These are phyloP conservation scores for Lycocorax pyrrhopterus DNA, from an alignment of 2,113 vertebrate genomes.

Conservation along the genomic window DNA sequence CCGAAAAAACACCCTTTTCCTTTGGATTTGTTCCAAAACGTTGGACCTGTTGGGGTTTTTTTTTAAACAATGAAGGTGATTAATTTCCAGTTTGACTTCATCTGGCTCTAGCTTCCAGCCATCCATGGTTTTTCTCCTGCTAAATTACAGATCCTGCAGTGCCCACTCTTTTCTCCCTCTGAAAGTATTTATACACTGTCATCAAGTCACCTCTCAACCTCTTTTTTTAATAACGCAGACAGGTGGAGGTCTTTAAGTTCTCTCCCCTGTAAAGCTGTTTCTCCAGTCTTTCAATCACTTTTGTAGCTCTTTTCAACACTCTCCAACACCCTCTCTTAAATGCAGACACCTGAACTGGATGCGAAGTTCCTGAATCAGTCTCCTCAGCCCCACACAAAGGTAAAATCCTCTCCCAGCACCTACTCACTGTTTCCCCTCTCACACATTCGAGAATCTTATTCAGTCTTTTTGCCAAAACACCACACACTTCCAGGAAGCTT, in stretches of 20 bases:
- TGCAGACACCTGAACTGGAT: not conserved
- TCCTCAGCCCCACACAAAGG: not conserved
- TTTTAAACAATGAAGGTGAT: not conserved
- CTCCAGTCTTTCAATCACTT: slow-evolving; percentile 27
- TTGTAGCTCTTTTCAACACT: slow-evolving; percentile 34
- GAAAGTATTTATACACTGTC: slow-evolving; percentile 31
- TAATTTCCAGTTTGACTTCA: slow-evolving; percentile 3
- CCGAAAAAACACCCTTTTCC: not conserved
- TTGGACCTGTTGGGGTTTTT: not conserved
- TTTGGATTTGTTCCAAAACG: not conserved
- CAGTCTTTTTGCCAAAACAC: not conserved
- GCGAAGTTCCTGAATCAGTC: not conserved
- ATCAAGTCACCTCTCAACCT: slow-evolving; percentile 28
- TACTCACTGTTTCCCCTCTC: not conserved
- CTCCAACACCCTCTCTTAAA: not conserved
- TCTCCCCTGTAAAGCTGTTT: not conserved
- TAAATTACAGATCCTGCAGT: not conserved
- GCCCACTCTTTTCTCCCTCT: not conserved
- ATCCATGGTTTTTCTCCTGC: not conserved
- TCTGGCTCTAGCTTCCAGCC: slow-evolving; percentile 8
- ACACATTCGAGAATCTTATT: not conserved
- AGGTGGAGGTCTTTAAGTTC: slow-evolving; percentile 46
- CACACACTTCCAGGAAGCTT: not conserved
- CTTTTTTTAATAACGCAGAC: slow-evolving; percentile 27
- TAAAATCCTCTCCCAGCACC: not conserved